Percentiles rank a stretch among this genome's conserved stretches.
phyloP scores from a whole-genome alignment of 1,140 invertebrate species.

The Platyura marginata region DNA sequence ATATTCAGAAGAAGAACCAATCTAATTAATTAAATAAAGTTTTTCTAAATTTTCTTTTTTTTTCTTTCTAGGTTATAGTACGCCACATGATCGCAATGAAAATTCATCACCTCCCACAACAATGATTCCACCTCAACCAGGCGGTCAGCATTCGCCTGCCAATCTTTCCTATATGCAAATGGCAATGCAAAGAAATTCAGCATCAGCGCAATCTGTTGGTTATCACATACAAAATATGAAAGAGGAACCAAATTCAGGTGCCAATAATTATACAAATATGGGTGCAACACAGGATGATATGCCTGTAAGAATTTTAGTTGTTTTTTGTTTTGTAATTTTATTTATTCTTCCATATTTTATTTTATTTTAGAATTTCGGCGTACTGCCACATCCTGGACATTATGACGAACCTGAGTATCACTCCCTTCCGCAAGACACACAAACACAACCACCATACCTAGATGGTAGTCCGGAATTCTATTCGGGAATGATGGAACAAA shows the following conservation, averaged over 20 bases:
- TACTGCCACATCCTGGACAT: conserved; percentile 3
- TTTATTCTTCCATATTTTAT: conserved; percentile 2
- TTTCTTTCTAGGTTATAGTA: conserved; percentile 8
- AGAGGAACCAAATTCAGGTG: conserved; percentile 17
- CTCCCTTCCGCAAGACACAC: conserved; percentile 39
- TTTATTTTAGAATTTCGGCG: conserved; percentile 1
- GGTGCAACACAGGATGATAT: conserved; percentile 2
- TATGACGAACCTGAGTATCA: conserved; percentile 21
- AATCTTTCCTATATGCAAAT: conserved; percentile 17
- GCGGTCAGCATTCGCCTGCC: conserved; percentile 1
- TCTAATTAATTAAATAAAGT: no score
- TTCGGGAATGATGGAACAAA: conserved; percentile 40
- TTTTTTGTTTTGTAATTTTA: conserved; percentile 1
- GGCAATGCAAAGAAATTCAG: conserved; percentile 7
- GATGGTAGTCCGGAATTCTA: conserved; percentile 64
- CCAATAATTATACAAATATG: conserved; percentile 4
- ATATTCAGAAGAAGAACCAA: not conserved
- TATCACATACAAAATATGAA: conserved; percentile 15
- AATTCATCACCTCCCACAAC: conserved; percentile 7
- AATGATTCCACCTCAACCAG: conserved; percentile 5
- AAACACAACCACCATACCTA: conserved; percentile 37
- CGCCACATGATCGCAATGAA: conserved; percentile 9
- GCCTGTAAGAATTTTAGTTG: conserved; percentile 1
- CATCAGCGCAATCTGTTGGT: not conserved
- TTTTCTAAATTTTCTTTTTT: not conserved